A percentile compares a stretch with the other conserved stretches of the same genome.
Conservation (phyloP, 35 echinoderm and acorn worm genomes). For the Patiria miniata region DNA sequence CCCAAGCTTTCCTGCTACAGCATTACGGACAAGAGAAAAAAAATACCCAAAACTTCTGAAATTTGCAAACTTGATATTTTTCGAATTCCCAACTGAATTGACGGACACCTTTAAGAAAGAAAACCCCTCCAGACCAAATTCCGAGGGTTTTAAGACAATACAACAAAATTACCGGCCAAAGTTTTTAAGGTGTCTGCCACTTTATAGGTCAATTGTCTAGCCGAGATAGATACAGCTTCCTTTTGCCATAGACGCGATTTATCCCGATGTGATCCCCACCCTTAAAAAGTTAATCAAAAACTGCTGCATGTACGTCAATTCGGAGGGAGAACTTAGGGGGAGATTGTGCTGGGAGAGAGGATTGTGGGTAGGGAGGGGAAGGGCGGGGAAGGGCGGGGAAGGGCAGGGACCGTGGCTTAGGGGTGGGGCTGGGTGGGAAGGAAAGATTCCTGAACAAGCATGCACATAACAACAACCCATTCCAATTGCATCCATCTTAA, state of each 20-base stretch:
- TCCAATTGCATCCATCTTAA: no score
- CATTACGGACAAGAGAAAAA: no score
- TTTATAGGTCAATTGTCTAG: constrained; percentile 25
- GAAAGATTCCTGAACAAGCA: background rate
- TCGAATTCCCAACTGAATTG: no score
- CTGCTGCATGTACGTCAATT: constrained; percentile 7
- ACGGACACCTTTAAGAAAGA: background rate
- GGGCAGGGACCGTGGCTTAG: background rate
- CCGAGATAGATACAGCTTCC: background rate
- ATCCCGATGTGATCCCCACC: constrained; percentile 1
- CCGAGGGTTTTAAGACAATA: constrained; percentile 22
- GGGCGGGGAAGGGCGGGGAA: background rate
- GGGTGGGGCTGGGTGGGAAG: constrained; percentile 12
- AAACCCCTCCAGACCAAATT: background rate
- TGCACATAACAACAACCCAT: no score
- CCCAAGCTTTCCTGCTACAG: no score
- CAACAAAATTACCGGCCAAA: constrained; percentile 9
- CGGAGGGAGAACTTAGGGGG: background rate
- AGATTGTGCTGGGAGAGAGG: no score
- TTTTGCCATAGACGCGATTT: background rate
- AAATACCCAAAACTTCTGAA: no score
- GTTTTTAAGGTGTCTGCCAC: background rate
- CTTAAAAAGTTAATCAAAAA: constrained; percentile 2
- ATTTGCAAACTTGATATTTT: no score
- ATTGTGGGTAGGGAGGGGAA: no score